Evolutionary conservation across 2,888 invertebrate genomes (phyloP).

Genomic region (Scaptomyza reducta): DNA sequence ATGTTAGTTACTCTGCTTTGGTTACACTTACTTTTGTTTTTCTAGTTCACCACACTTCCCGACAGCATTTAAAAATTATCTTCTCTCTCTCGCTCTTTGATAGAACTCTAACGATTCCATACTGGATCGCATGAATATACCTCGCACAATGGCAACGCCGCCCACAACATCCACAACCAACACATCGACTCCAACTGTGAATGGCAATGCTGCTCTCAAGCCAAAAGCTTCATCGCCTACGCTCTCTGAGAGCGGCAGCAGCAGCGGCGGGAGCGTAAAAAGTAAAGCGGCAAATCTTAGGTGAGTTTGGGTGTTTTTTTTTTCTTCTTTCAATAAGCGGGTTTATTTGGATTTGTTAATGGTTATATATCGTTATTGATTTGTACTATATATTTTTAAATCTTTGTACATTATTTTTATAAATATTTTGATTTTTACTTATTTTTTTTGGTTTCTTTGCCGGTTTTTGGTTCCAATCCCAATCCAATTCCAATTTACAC

Average conservation of each 20-base stretch:
- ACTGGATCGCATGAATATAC: constrained; percentile 83
- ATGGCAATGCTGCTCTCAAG: constrained; percentile 51
- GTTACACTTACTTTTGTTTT: too few species aligned
- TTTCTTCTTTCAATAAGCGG: constrained; percentile 5
- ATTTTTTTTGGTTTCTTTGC: constrained; percentile 63
- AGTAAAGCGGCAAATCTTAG: constrained; percentile 83
- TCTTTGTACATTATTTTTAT: too few species aligned
- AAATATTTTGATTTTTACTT: constrained; percentile 28
- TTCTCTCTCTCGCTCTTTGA: too few species aligned
- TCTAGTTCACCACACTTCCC: too few species aligned
- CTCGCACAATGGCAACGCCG: constrained; percentile 53
- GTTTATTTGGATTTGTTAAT: constrained; percentile 14
- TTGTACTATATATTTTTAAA: constrained; percentile 24
- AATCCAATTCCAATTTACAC: constrained; percentile 17
- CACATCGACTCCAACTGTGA: constrained; percentile 9
- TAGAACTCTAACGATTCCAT: constrained; percentile 87
- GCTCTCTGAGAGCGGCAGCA: constrained; percentile 80
- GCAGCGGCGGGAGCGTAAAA: constrained; percentile 76
- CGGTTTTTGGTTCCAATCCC: constrained; percentile 56
- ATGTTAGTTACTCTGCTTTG: too few species aligned
- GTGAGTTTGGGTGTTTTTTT: constrained; percentile 64
- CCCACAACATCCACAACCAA: constrained; percentile 35
- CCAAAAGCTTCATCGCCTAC: constrained; percentile 79
- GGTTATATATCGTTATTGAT: constrained; percentile 18
- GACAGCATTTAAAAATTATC: too few species aligned